A percentile compares a stretch with the other conserved stretches of the same genome.
Evolutionary conservation across 2,888 invertebrate species (phyloP).

Genomic region (Epirrhoe alternata): DNA sequence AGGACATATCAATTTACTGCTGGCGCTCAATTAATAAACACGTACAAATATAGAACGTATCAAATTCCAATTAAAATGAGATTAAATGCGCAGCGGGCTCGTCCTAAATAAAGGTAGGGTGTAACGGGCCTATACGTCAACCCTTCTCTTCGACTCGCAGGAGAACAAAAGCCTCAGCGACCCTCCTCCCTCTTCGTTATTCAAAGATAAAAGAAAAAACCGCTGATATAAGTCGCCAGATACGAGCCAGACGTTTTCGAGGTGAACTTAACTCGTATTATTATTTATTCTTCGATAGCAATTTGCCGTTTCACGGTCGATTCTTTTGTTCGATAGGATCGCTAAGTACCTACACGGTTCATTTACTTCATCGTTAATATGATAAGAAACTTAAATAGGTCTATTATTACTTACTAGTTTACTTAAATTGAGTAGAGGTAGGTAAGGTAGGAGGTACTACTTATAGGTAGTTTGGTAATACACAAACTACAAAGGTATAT

Average conservation of each 20-base stretch:
- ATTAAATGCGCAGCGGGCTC: conserved; percentile 41
- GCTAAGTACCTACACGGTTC: conserved; percentile 47
- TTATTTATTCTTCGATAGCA: conserved; percentile 52
- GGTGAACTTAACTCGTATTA: conserved; percentile 57
- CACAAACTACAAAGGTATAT: conserved; percentile 53
- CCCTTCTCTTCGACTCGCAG: conserved; percentile 63
- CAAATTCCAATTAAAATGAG: conserved; percentile 58
- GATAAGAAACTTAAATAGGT: conserved; percentile 21
- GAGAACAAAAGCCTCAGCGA: conserved; percentile 61
- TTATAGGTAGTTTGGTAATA: neutral
- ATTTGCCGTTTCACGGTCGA: conserved; percentile 49
- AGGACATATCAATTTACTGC: conserved; percentile 25
- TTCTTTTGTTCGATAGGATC: conserved; percentile 50
- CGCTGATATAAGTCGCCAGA: conserved; percentile 61
- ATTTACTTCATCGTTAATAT: conserved; percentile 16
- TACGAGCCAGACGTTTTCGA: conserved; percentile 59
- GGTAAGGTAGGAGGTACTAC: too few relatives aligned
- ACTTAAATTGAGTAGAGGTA: too few relatives aligned
- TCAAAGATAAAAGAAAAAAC: conserved; percentile 69
- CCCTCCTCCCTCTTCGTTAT: conserved; percentile 62
- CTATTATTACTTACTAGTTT: conserved; percentile 5
- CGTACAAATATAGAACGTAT: conserved; percentile 40
- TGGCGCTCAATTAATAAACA: conserved; percentile 15
- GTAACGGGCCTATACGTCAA: conserved; percentile 53
- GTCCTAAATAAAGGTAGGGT: conserved; percentile 32